Conservation (phyloP, 2,888 invertebrate species). For the Nephrotoma guestfalica region DNA sequence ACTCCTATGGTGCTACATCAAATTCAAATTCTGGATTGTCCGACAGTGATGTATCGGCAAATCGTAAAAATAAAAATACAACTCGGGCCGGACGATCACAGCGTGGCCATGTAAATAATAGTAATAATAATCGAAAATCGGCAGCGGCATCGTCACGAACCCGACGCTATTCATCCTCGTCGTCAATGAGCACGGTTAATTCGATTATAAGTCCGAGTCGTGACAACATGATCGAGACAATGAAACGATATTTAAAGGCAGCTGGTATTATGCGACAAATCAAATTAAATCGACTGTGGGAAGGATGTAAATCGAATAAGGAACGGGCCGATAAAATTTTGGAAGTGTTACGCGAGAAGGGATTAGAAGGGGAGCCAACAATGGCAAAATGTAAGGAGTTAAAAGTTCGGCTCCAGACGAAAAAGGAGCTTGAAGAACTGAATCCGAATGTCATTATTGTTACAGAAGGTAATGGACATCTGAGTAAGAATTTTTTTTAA, state of each 20-base stretch:
- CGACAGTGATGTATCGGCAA: background rate
- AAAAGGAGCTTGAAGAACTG: constrained; percentile 9
- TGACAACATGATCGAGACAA: constrained; percentile 12
- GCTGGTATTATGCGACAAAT: constrained; percentile 36
- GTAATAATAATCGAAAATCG: background rate
- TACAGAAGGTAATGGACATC: background rate
- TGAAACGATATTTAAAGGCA: constrained; percentile 39
- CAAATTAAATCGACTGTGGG: constrained; percentile 35
- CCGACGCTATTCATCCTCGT: background rate
- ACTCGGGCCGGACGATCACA: background rate
- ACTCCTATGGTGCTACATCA: constrained; percentile 7
- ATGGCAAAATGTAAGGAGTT: constrained; percentile 31
- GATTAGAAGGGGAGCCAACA: constrained; percentile 38
- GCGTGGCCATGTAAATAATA: background rate
- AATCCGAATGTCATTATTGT: constrained; percentile 8
- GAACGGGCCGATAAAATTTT: constrained; percentile 37
- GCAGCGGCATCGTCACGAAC: background rate
- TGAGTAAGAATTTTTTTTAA: background rate
- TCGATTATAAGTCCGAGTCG: background rate
- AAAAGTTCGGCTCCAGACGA: constrained; percentile 3
- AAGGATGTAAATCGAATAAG: constrained; percentile 39
- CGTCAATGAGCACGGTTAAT: background rate
- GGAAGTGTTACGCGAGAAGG: constrained; percentile 32
- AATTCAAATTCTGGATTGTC: background rate
- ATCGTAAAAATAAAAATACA: background rate